A percentile compares a stretch with the other conserved stretches of the same genome.
Evolutionary conservation across 2,797 vertebrate species (phyloP).

Genomic region (Agapornis canus): DNA sequence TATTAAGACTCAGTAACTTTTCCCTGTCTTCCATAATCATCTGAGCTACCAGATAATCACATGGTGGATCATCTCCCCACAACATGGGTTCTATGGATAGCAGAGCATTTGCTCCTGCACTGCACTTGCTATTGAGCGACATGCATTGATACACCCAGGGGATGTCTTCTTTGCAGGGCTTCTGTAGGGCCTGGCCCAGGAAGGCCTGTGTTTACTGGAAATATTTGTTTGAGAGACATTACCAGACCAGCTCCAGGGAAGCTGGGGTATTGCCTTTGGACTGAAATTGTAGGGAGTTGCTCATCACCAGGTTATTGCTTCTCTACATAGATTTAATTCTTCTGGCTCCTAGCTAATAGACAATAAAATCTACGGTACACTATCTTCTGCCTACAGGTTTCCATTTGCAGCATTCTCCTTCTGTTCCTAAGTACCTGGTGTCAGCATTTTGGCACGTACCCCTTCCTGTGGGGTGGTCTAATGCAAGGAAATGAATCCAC

Average conservation of each 20-base stretch:
- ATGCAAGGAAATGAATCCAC: not conserved
- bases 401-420: not conserved
- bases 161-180: not conserved
- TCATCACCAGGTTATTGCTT: not conserved
- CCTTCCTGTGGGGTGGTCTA: not conserved
- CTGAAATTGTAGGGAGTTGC: not conserved
- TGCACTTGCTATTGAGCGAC: fast-evolving
- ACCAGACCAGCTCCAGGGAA: not conserved
- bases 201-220: not conserved
- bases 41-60: not conserved
- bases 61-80: fast-evolving
- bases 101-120: not conserved
- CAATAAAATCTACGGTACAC: not conserved
- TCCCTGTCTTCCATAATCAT: not conserved
- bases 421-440: not conserved
- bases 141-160: not conserved
- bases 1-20: not conserved
- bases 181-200: not conserved
- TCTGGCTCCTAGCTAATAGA: not conserved
- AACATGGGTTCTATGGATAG: not conserved
- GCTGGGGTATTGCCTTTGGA: not conserved
- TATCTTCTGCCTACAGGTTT: not conserved
- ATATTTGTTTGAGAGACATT: not conserved
- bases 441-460: not conserved
- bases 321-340: not conserved